Conservation (phyloP, 2,888 invertebrate species). For the Idaea straminata region DNA sequence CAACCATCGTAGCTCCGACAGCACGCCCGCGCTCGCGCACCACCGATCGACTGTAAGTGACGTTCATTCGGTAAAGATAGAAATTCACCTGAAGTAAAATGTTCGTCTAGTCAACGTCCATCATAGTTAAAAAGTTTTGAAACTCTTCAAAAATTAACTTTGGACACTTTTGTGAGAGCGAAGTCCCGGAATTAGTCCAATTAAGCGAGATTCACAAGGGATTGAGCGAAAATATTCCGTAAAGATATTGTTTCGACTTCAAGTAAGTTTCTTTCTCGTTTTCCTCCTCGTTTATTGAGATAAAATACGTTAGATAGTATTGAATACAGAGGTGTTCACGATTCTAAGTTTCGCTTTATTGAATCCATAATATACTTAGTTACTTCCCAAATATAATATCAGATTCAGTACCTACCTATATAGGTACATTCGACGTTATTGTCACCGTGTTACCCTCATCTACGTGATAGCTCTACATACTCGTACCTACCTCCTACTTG, state of each 20-base stretch:
- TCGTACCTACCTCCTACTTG: not conserved
- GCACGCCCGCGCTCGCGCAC: no score
- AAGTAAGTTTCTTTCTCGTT: not conserved
- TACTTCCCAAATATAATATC: not conserved
- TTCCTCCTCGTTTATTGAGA: not conserved
- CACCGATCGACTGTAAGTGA: no score
- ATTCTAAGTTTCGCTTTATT: conserved; percentile 1
- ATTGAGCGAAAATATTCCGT: not conserved
- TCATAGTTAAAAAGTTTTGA: conserved; percentile 20
- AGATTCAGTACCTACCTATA: not conserved
- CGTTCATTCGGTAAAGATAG: not conserved
- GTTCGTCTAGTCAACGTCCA: conserved; percentile 15
- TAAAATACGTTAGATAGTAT: not conserved
- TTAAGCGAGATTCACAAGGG: not conserved
- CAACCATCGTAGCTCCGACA: no score
- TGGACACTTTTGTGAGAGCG: conserved; percentile 7
- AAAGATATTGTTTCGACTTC: not conserved
- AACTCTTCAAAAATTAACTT: conserved; percentile 11
- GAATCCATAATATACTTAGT: not conserved
- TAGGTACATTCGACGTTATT: not conserved
- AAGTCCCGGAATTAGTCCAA: conserved; percentile 7
- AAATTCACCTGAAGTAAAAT: conserved; percentile 12
- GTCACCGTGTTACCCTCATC: not conserved
- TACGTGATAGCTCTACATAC: not conserved
- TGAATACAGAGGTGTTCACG: not conserved